These are phyloP conservation scores for Cotesia vestalis DNA, from an alignment of 1,140 invertebrate genomes.

Conservation along the genomic window DNA sequence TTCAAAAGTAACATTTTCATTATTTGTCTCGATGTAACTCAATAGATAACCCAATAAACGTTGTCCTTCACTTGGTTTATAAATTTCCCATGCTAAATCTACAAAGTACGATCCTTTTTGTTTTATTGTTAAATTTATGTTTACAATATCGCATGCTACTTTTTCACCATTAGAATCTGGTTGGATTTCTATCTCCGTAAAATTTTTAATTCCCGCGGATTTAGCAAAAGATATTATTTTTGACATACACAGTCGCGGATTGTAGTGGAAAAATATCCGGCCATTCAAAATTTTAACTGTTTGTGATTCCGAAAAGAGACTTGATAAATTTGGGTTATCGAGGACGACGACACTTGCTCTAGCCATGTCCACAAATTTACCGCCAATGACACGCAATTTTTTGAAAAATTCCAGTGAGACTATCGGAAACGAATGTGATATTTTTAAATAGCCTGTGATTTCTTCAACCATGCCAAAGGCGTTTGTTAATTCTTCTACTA, in stretches of 20 bases:
- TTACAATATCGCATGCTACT: constrained; percentile 70
- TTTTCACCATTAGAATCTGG: constrained; percentile 75
- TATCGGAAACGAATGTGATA: constrained; percentile 71
- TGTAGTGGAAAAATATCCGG: constrained; percentile 77
- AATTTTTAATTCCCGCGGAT: constrained; percentile 54
- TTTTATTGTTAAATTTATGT: constrained; percentile 63
- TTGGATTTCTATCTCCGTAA: constrained; percentile 68
- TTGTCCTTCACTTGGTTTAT: constrained; percentile 59
- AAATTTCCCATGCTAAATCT: constrained; percentile 66
- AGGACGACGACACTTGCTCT: constrained; percentile 68
- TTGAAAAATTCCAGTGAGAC: constrained; percentile 72
- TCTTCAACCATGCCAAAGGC: constrained; percentile 70
- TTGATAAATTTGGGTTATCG: constrained; percentile 59
- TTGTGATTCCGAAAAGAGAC: constrained; percentile 46
- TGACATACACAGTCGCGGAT: constrained; percentile 77
- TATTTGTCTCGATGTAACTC: constrained; percentile 67
- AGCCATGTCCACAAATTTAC: constrained; percentile 62
- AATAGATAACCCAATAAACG: constrained; percentile 70
- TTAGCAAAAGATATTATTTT: constrained; percentile 72
- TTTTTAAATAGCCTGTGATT: constrained; percentile 69
- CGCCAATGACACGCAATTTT: constrained; percentile 68
- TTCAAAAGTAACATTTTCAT: constrained; percentile 64
- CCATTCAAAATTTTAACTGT: constrained; percentile 70
- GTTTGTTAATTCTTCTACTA: constrained; percentile 69
- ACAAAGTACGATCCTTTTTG: constrained; percentile 56